Base-by-base conservation (phyloP, 2,797 vertebrate genomes). In the Anas capensis region DNA sequence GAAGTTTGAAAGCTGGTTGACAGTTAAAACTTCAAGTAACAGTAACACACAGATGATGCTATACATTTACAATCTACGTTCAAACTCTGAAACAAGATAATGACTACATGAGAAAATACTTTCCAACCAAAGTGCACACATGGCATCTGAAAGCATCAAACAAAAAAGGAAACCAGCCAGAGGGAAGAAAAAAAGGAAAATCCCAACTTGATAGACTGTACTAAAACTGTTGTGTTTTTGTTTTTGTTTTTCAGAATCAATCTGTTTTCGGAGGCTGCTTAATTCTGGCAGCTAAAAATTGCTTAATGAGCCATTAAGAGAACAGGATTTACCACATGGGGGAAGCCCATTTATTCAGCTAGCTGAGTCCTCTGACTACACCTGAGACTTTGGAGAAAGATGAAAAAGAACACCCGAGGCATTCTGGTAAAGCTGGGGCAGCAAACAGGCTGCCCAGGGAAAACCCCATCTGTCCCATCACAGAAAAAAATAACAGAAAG, bases 261-360 rank as follows among this genome's bases (percentile, higher is more conserved):
- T 96, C 88, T 95, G 81, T 48, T 95, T 90, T 90, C 36, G 58
- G 66, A 79, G 84, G 65, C 72, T 86, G 79, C 70, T 82, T 89
- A 68, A 82, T 85, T 85, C 86, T 79, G 78, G 71, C 94, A 95
- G 48, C 48, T 57, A 84, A 65, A 86, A 84, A 92, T 73, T 82
- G 88, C 68, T 82, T 90, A 95, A 95, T 66, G 90, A 95, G 90
- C 71, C 92, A 66, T 95, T 65, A 93, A 49, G 40, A 92, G 51
- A 61, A 75, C 1, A 3, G 29, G 58, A 93, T 86, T 82, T 93
- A 86, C 66, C 60, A 77, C 81, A 84, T 85, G 56, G 70, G 86
- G 75, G 53, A 86, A 94, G 44, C 36, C 60, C 40, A 80, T 95
- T 93, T 90, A 80, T 86, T 84, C 13, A 71, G 66, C 33, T 73